Evolutionary conservation across 2,888 invertebrate species (phyloP).

Genomic region (Eupithecia pulchellata): DNA sequence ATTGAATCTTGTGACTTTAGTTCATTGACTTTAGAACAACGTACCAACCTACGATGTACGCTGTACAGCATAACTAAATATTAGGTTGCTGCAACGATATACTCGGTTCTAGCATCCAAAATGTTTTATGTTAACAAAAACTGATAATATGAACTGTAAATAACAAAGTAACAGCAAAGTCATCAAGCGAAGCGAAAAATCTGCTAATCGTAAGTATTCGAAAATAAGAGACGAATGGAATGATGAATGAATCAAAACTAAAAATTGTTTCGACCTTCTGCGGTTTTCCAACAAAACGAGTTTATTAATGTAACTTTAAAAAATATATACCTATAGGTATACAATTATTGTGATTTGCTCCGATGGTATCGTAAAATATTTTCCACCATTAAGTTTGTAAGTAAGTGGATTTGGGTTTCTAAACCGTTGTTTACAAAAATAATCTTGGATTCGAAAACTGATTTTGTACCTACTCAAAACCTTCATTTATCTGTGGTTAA

Average conservation of each 20-base stretch:
- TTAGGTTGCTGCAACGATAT: not conserved
- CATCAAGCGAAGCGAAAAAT: too few species aligned
- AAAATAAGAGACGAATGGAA: not conserved
- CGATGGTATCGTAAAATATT: not conserved
- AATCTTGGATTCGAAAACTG: not conserved
- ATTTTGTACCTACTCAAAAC: not conserved
- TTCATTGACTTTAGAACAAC: conserved; percentile 33
- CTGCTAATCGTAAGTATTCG: too few species aligned
- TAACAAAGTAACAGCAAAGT: too few species aligned
- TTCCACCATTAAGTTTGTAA: not conserved
- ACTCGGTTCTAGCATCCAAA: not conserved
- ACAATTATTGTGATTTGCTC: too few species aligned
- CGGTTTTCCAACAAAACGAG: too few species aligned
- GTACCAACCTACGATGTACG: not conserved
- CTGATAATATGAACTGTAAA: not conserved
- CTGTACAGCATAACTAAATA: too few species aligned
- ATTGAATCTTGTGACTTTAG: conserved; percentile 50
- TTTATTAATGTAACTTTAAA: too few species aligned
- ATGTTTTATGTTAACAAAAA: not conserved
- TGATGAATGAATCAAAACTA: not conserved
- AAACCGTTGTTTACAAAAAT: not conserved
- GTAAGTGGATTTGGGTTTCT: too few species aligned
- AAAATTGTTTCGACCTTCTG: too few species aligned
- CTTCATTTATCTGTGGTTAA: not conserved
- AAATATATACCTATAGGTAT: too few species aligned